phyloP scores from a whole-genome alignment of 2,797 vertebrate species.

The Siniperca scherzeri region DNA sequence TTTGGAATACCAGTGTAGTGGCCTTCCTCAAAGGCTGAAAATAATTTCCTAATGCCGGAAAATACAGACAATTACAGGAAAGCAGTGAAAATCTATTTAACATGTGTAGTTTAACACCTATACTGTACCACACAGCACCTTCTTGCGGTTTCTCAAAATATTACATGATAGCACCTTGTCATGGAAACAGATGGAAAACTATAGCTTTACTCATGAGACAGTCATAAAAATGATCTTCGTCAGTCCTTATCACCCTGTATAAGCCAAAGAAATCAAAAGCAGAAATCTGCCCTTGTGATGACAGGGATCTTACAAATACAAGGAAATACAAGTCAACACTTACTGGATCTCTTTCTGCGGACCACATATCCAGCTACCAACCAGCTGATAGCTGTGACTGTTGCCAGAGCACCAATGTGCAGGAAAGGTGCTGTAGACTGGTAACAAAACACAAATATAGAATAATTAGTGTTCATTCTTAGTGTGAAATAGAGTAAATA shows the following conservation, averaged over 20 bases:
- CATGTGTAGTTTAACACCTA: background rate
- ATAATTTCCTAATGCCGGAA: background rate
- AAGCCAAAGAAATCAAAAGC: background rate
- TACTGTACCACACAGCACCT: background rate
- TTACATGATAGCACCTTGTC: background rate
- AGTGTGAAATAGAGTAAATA: background rate
- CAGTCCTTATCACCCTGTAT: background rate
- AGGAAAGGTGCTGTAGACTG: conserved; percentile 96
- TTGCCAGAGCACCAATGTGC: conserved; percentile 92
- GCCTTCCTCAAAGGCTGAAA: background rate
- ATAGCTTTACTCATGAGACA: background rate
- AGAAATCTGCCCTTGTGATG: background rate
- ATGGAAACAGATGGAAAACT: background rate
- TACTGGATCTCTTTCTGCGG: conserved; percentile 90
- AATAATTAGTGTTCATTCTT: background rate
- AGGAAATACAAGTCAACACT: conserved; percentile 72
- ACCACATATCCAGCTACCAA: conserved; percentile 92
- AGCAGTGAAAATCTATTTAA: conserved; percentile 2
- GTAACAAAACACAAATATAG: conserved; percentile 21
- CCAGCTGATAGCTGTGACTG: conserved; percentile 91
- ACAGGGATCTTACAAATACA: background rate
- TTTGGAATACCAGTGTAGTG: fast-evolving
- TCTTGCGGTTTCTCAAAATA: background rate
- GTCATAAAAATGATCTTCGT: background rate
- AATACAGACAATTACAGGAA: background rate